Evolutionary conservation across 37 sponge, comb jelly and placozoan species (phyloP), one percentile per base, ranked within the genome.

Genomic region (Corticium candelabrum): DNA sequence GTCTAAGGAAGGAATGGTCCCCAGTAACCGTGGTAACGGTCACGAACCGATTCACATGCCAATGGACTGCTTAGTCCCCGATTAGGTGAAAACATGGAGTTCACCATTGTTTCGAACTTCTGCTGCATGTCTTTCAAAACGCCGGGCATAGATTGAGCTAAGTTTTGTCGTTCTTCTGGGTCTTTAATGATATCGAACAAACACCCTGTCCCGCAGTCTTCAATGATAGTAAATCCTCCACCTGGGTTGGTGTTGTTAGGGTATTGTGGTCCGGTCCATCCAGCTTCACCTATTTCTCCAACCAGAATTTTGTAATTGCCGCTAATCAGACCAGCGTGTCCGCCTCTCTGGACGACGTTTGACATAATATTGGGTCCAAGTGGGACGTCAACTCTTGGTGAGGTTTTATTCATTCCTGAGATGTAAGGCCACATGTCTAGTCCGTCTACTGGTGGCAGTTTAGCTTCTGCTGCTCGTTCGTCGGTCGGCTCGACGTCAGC

Each of bases 151-250:
- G 11, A 27, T 21, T 27, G 1, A 27, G 80, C 71, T 1, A 80
- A 43, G 68, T 80, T 80, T 5, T 4, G 2, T 1, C 71, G 68
- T 37, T 81, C 1, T 76, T 71, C 2, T 38, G 40, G 7, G 79
- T 80, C n/a, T 82, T 86, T 27, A 82, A 69, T 57, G 32, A 82
- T 40, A 68, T 69, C 31, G 75, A 82, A 15, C 82, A 81, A 43
- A 43, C 80, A 80, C 1, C 80, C 80, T 31, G 72, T 70, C 11
- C 73, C 73, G 33, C 80, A 80, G 11, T 69, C 11, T 34, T 80
- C 72, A 30, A 37, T 35, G 38, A 43, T 41, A 1, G 0, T 38
- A 37, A 78, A 29, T 27, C 79, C n/a, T n/a, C n/a, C n/a, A n/a
- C n/a, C n/a, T n/a, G n/a, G 73, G 2, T 3, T 1, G 3, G 79